Conservation (phyloP, 2,888 invertebrate genomes). For the Temnothorax ravouxi region DNA sequence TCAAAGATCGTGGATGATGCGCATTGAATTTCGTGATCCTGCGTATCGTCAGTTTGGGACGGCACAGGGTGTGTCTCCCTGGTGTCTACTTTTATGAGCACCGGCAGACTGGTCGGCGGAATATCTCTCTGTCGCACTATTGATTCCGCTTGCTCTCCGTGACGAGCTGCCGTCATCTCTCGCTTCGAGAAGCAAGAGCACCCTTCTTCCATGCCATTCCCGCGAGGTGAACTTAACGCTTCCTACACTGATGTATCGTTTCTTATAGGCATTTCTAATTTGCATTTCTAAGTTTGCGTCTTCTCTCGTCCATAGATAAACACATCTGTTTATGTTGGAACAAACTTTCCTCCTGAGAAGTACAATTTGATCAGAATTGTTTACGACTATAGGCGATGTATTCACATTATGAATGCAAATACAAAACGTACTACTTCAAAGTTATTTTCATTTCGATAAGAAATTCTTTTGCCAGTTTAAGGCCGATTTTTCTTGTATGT, state of each 20-base stretch:
- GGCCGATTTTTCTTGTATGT: not conserved
- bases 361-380: not conserved
- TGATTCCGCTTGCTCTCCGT: constrained; percentile 54
- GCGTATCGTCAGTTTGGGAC: constrained; percentile 40
- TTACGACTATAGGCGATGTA: not conserved
- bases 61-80: constrained; percentile 42
- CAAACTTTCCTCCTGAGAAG: not conserved
- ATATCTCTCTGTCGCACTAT: constrained; percentile 58
- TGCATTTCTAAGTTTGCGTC: not conserved
- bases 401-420: not conserved
- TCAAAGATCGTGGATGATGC: constrained; percentile 1
- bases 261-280: not conserved
- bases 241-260: not conserved
- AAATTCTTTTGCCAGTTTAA: not conserved
- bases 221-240: constrained; percentile 7
- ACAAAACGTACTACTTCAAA: not conserved
- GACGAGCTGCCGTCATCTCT: not conserved
- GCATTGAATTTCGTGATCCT: constrained; percentile 56
- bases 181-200: not conserved
- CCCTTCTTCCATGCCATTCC: not conserved
- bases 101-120: constrained; percentile 45
- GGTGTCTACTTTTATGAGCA: constrained; percentile 12
- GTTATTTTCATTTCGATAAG: not conserved
- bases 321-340: not conserved
- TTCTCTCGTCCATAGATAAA: not conserved